These are phyloP conservation scores for Netelia fuscicornis DNA, from an alignment of 2,888 invertebrate genomes.

Conservation along the genomic window DNA sequence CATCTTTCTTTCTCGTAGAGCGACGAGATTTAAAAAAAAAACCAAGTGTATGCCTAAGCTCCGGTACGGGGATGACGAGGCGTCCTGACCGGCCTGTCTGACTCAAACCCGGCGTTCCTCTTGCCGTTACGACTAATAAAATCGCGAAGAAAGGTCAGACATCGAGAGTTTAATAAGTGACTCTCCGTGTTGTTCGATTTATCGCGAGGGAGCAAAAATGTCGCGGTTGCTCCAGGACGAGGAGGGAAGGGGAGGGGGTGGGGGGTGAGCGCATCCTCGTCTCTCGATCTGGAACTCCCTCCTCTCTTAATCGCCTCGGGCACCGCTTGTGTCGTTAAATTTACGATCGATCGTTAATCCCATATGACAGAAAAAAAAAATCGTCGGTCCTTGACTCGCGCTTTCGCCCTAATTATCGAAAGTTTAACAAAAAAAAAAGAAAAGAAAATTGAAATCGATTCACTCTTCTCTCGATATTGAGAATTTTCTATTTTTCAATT, in stretches of 20 bases:
- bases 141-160: slow-evolving; percentile 65
- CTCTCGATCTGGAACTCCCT: slow-evolving; percentile 59
- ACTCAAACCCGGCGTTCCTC: slow-evolving; percentile 22
- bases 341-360: slow-evolving; percentile 54
- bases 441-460: background rate
- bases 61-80: slow-evolving; percentile 74
- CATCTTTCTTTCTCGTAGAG: no score
- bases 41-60: background rate
- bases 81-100: slow-evolving; percentile 68
- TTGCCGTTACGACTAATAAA: slow-evolving; percentile 78
- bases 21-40: no score
- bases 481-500: background rate
- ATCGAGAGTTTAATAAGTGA: slow-evolving; percentile 46
- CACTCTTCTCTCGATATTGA: background rate
- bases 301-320: slow-evolving; percentile 20
- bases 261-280: slow-evolving; percentile 49
- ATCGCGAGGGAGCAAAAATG: slow-evolving; percentile 72
- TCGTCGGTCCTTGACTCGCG: background rate
- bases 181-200: slow-evolving; percentile 12
- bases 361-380: background rate
- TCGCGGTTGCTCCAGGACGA: slow-evolving; percentile 65
- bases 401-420: no score
- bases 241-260: background rate
- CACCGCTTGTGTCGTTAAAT: slow-evolving; percentile 17
- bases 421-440: background rate